Base-by-base conservation (phyloP, 2,888 invertebrate species). In the Plemyria rubiginata region DNA sequence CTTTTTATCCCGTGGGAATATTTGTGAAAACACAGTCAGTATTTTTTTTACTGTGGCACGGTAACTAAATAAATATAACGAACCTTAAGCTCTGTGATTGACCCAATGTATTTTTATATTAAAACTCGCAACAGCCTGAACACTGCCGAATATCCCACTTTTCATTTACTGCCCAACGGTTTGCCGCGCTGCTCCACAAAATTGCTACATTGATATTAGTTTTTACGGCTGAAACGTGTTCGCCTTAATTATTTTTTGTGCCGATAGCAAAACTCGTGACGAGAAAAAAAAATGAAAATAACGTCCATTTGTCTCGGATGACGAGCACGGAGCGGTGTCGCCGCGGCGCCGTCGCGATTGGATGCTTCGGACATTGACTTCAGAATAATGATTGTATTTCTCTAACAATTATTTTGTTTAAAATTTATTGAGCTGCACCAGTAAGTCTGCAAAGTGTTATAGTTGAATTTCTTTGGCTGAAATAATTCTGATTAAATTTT, bases 251-350 rank as follows among this genome's bases (percentile, higher is more conserved):
- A 67, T 67, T 60, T 74, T 71, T 68, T 67, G 65, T 68, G 66
- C 38, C 75, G 75, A 79, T 76, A 75, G 76, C 75, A 75, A 73
- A 70, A 70, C 67, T 79, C 82, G 82, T 85, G 84, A 82, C 76
- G 73, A 75, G 73, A 76, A 79, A 82, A 68, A 80, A 77, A 73
- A 76, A 81, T 68, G 69, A 70, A 70, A 76, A 84, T 78, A 80
- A 78, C 80, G 76, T 75, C 81, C 80, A 88, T 90, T 88, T 80
- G 89, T 88, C 81, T 82, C 85, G 86, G 84, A 82, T 85, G 86
- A 85, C 80, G 82, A 79, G 75, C 78, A 78, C 75, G 75, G 82
- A 81, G 79, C 81, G 78, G 72, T 62, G 59, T 54, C 60, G 65
- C 54, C 52, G 36, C 46, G 43, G 13, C 41, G 58, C 65, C 75